Percentiles rank a stretch among this genome's conserved stretches.
Conservation (phyloP, 2,113 vertebrate genomes). For the Damaliscus lunatus region DNA sequence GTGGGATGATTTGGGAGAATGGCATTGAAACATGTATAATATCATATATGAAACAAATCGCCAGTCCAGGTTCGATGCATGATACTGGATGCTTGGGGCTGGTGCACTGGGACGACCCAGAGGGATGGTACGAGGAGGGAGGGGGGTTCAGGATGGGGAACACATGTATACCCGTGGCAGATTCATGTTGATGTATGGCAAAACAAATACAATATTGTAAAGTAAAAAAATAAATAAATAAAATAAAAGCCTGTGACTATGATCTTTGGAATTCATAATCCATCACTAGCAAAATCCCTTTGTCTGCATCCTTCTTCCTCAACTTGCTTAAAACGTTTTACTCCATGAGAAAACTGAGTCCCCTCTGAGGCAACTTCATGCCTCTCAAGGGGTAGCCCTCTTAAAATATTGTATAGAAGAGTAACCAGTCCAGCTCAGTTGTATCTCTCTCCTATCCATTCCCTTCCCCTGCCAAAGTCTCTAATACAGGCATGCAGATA, state of each 20-base stretch:
- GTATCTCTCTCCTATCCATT: rapidly evolving
- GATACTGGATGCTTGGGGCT: no score
- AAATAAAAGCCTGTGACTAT: background rate
- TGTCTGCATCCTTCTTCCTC: background rate
- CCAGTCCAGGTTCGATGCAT: no score
- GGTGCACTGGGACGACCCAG: no score
- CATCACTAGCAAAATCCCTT: background rate
- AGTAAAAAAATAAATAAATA: no score
- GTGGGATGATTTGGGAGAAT: no score
- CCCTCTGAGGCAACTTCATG: background rate
- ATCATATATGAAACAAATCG: no score
- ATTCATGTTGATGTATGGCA: no score
- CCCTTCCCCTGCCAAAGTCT: background rate
- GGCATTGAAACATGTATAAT: no score
- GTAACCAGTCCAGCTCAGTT: background rate
- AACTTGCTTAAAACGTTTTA: background rate
- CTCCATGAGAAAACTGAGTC: background rate
- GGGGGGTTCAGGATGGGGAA: no score
- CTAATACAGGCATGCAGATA: background rate
- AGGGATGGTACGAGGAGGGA: no score
- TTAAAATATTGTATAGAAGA: background rate
- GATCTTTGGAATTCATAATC: background rate
- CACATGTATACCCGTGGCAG: no score
- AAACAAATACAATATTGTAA: no score
- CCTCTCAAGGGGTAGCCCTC: background rate